phyloP scores from a whole-genome alignment of 2,888 invertebrate genomes.

The Trichogramma dendrolimi region DNA sequence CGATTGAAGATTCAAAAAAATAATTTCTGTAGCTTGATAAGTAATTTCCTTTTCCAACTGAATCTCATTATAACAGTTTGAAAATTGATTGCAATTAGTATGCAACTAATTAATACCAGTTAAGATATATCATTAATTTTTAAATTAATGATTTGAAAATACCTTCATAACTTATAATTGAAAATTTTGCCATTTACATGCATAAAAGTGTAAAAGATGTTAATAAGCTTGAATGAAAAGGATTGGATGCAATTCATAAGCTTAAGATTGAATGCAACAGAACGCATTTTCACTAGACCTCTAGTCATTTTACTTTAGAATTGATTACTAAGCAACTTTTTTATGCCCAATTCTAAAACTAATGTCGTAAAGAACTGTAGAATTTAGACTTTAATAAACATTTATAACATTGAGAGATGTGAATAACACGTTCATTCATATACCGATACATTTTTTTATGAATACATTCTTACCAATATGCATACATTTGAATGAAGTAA shows the following conservation, averaged over 20 bases:
- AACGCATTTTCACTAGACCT: conserved; percentile 27
- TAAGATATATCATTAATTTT: too few relatives aligned
- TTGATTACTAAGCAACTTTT: conserved; percentile 1
- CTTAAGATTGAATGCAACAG: conserved; percentile 1
- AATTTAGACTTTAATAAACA: too few relatives aligned
- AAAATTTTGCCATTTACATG: conserved; percentile 24
- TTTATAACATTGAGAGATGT: neutral
- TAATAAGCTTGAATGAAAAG: conserved; percentile 3
- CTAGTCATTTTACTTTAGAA: conserved; percentile 33
- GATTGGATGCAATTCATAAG: conserved; percentile 5
- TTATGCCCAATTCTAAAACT: too few relatives aligned
- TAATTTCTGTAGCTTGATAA: conserved; percentile 6
- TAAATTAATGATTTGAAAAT: too few relatives aligned
- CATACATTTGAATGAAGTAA: too few relatives aligned
- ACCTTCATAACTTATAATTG: too few relatives aligned
- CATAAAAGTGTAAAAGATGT: conserved; percentile 8
- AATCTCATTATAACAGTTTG: too few relatives aligned
- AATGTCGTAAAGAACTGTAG: too few relatives aligned
- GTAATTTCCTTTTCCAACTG: conserved; percentile 12
- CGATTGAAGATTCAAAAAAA: conserved; percentile 26
- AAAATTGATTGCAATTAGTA: too few relatives aligned
- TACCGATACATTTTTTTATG: too few relatives aligned
- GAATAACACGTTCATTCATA: conserved; percentile 1
- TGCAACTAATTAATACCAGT: too few relatives aligned
- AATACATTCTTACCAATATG: too few relatives aligned